phyloP scores from a whole-genome alignment of 2,113 vertebrate species.

The Pelecanoides urinatrix region DNA sequence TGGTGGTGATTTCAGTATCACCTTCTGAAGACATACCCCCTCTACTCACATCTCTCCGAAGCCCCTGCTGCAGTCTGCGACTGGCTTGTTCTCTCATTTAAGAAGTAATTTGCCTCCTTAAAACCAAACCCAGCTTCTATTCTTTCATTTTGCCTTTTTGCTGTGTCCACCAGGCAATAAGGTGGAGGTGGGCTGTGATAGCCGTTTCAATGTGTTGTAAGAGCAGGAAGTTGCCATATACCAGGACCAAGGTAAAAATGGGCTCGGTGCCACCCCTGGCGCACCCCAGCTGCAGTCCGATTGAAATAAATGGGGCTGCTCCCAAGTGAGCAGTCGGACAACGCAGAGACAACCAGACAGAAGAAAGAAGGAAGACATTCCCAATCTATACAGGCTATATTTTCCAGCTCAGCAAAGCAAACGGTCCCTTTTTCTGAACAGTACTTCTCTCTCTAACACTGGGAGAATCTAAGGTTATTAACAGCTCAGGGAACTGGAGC shows the following conservation, averaged over 20 bases:
- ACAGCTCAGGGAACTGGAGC: not conserved
- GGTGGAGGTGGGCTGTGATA: not conserved
- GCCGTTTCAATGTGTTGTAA: not conserved
- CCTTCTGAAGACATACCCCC: not conserved
- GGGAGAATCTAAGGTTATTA: not conserved
- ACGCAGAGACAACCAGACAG: not conserved
- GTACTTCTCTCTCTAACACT: not conserved
- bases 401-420: not conserved
- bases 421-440: not conserved
- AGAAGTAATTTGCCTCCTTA: not conserved
- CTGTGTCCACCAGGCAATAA: not conserved
- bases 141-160: not conserved
- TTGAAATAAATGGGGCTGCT: not conserved
- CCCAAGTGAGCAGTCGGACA: not conserved
- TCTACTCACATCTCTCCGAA: not conserved
- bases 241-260: not conserved
- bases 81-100: not conserved
- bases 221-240: not conserved
- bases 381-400: not conserved
- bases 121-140: not conserved
- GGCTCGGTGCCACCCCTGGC: not conserved
- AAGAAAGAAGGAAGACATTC: not conserved
- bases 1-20: not conserved
- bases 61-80: not conserved
- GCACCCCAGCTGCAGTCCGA: rapidly evolving